Base-by-base conservation (phyloP, 2,888 invertebrate genomes). In the Brassicogethes aeneus region DNA sequence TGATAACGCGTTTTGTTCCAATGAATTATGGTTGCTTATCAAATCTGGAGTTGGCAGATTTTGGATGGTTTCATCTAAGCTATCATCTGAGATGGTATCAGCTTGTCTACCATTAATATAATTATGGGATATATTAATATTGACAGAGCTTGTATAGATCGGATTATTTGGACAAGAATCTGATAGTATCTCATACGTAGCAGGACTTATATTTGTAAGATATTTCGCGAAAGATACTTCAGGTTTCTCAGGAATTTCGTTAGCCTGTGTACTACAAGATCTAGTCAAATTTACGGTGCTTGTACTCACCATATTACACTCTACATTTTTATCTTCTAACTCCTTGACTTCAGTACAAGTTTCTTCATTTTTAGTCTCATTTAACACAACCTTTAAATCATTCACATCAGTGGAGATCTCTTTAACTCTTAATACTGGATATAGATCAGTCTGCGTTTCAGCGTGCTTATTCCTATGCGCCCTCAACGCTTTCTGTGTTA, bases 41-140 rank as follows among this genome's bases (percentile, higher is more conserved):
- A 77, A 63, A 64, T 78, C 78, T 5, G 78, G 77, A 14, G 76
- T 72, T 31, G 69, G 66, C 44, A 66, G 65, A 46, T 55, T 60
- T 37, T 51, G 50, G 5, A 46, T 49, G 33, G 60, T 60, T 67
- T 69, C 44, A 61, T 70, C 70, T 41, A 68, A 56, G 54, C 70
- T 72, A 49, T 77, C 75, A 46, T 73, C 75, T 13, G 76, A 75
- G 62, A 70, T 64, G 34, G 55, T 62, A 17, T 59, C 58, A 16
- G 41, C 48, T 13, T 68, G 60, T 50, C 70, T 72, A 29, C 71
- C 54, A 30, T 59, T 60, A 15, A 68, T 57, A 57, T 72, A 76
- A 36, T 71, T 66, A 47, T 76, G 76, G 1, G 75, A 73, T 49
- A 78, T 76, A 52, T 76, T 78, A 40, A 79, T 78, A 48, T 74